Conservation (phyloP, 2,797 vertebrate genomes). For the Hemitrygon akajei region DNA sequence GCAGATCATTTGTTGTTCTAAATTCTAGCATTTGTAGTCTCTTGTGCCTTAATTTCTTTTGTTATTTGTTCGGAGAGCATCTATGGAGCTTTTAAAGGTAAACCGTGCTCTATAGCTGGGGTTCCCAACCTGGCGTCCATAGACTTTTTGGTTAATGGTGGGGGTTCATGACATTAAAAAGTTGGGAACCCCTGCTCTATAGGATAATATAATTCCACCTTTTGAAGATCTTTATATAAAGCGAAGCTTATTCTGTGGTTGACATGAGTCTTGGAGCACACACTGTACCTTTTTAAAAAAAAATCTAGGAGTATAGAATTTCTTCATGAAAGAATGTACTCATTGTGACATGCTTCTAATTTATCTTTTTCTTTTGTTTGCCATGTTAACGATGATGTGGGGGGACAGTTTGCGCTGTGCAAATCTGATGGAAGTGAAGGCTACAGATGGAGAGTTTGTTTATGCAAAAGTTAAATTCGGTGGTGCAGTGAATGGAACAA, state of each 20-base stretch:
- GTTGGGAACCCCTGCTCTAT: neutral
- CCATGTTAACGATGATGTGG: neutral
- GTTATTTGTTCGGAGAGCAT: neutral
- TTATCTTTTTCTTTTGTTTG: slow-evolving; percentile 5
- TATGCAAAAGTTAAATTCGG: slow-evolving; percentile 56
- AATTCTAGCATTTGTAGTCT: too few species aligned
- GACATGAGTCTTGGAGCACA: too few species aligned
- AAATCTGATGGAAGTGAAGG: slow-evolving; percentile 48
- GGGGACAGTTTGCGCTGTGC: slow-evolving; percentile 60
- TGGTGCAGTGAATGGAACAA: slow-evolving; percentile 51
- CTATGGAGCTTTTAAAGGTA: neutral
- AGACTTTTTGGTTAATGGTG: too few species aligned
- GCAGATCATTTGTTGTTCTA: too few species aligned
- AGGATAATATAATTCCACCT: neutral
- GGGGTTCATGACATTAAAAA: too few species aligned
- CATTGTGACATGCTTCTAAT: slow-evolving; percentile 28
- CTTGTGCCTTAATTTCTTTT: too few species aligned
- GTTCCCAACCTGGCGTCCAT: too few species aligned
- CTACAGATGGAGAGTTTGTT: slow-evolving; percentile 51
- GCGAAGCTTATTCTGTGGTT: neutral
- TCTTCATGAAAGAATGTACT: neutral
- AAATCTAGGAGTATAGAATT: neutral
- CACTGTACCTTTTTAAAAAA: neutral
- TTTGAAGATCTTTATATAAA: neutral
- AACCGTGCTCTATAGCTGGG: neutral